These are phyloP conservation scores for Macroglossus sobrinus DNA, from an alignment of 2,113 vertebrate genomes.

Conservation along the genomic window DNA sequence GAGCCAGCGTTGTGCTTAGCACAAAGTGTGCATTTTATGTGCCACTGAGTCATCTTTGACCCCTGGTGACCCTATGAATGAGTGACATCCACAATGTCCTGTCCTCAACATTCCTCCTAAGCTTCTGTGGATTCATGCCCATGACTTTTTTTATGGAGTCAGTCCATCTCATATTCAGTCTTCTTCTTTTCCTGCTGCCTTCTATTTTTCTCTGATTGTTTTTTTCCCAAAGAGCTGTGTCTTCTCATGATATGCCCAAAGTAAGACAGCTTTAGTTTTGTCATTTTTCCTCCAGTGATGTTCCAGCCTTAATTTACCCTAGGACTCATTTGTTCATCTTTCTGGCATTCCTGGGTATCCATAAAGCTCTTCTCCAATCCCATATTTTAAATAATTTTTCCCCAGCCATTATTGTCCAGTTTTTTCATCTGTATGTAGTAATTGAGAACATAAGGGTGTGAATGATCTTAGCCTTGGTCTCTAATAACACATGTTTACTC, in stretches of 20 bases:
- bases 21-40: not conserved
- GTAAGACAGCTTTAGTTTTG: not conserved
- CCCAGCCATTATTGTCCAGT: not conserved
- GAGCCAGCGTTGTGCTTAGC: not conserved
- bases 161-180: not conserved
- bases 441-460: not conserved
- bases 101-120: not conserved
- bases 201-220: not conserved
- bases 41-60: not conserved
- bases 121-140: no score
- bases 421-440: not conserved
- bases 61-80: not conserved
- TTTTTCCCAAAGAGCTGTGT: not conserved
- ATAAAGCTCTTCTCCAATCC: not conserved
- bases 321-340: not conserved
- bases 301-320: not conserved
- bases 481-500: not conserved
- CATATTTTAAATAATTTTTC: not conserved
- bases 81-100: not conserved
- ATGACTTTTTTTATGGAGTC: no score
- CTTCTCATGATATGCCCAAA: not conserved
- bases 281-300: not conserved
- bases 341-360: not conserved
- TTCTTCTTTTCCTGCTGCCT: not conserved
- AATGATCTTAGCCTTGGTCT: not conserved